These are phyloP conservation scores for Neodiprion fabricii DNA, from an alignment of 1,140 invertebrate genomes.

Conservation along the genomic window DNA sequence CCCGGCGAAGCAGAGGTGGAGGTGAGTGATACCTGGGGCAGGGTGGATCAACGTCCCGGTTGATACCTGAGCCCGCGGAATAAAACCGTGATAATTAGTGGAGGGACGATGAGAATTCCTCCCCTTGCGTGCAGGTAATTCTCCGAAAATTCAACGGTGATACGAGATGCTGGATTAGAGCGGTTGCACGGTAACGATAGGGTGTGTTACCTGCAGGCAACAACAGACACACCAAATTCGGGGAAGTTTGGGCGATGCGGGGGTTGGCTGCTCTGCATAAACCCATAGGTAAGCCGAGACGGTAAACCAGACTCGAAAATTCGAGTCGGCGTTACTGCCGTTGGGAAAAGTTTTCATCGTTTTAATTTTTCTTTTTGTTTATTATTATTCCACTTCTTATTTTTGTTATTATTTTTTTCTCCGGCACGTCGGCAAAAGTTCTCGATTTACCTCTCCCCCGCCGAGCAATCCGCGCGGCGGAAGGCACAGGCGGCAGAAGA, in stretches of 20 bases:
- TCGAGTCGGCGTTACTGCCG: too few species aligned
- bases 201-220: too few species aligned
- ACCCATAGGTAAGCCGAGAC: too few species aligned
- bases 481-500: too few species aligned
- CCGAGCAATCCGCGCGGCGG: neutral
- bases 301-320: too few species aligned
- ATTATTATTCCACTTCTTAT: too few species aligned
- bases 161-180: neutral
- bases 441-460: neutral
- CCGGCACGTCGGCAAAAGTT: neutral
- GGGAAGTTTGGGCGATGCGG: too few species aligned
- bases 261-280: too few species aligned
- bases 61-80: neutral
- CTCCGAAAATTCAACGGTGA: neutral
- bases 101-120: neutral
- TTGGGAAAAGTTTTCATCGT: too few species aligned
- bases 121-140: neutral
- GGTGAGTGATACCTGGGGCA: neutral
- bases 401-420: neutral
- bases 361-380: too few species aligned
- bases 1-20: neutral
- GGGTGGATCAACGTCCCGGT: neutral
- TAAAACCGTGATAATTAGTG: constrained; percentile 5
- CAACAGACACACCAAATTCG: too few species aligned
- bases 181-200: too few species aligned